Conservation (phyloP, 2,797 vertebrate species). For the Eurystomus glaucurus region DNA sequence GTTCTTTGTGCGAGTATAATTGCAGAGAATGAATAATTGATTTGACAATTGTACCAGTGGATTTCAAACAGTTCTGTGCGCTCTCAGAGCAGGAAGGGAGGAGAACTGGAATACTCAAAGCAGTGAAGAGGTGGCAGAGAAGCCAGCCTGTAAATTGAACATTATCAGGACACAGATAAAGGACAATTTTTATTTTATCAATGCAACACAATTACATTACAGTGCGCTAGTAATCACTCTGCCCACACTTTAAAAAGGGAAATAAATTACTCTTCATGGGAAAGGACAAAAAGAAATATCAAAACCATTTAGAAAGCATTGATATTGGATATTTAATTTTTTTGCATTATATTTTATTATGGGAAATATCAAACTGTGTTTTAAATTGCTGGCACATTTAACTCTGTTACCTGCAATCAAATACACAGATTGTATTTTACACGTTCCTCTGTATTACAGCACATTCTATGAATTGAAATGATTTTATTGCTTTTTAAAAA, state of each 20-base stretch:
- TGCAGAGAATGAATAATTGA: conserved; percentile 99
- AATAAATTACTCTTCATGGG: conserved; percentile 93
- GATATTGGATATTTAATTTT: conserved; percentile 98
- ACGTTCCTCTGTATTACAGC: conserved; percentile 89
- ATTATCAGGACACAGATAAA: conserved; percentile 99
- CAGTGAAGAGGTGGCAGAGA: conserved; percentile 96
- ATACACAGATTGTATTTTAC: conserved; percentile 92
- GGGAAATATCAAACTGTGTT: conserved; percentile 95
- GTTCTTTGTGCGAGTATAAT: conserved; percentile 99
- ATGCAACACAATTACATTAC: conserved; percentile 99
- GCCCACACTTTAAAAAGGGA: conserved; percentile 95
- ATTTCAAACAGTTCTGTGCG: conserved; percentile 98
- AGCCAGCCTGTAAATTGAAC: conserved; percentile 99
- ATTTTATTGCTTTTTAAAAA: conserved; percentile 77
- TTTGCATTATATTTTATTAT: conserved; percentile 91
- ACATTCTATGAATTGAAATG: conserved; percentile 87
- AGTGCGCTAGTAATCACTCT: conserved; percentile 98
- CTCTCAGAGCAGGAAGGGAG: conserved; percentile 91
- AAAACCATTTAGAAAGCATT: conserved; percentile 97
- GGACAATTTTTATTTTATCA: conserved; percentile 99
- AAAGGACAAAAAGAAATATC: conserved; percentile 93
- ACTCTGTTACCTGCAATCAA: conserved; percentile 98
- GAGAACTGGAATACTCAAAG: conserved; percentile 92
- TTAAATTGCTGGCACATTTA: conserved; percentile 99
- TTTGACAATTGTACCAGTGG: conserved; percentile 99